Percentiles rank a stretch among this genome's conserved stretches.
phyloP scores from a whole-genome alignment of 2,797 vertebrate species.

The Semotilus atromaculatus region DNA sequence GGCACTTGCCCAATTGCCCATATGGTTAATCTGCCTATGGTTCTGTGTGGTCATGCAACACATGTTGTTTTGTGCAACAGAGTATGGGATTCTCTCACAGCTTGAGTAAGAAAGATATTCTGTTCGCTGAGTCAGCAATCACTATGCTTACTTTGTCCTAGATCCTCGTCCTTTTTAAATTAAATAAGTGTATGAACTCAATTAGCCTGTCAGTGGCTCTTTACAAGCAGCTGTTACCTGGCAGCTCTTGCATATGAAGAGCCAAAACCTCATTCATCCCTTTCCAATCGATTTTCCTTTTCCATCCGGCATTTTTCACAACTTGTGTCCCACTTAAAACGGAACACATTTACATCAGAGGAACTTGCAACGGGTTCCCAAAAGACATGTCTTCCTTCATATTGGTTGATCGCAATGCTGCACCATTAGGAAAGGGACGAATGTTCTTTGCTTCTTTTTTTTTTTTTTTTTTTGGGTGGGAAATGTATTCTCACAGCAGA shows the following conservation, averaged over 20 bases:
- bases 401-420: conserved; percentile 21
- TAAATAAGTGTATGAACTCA: conserved; percentile 17
- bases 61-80: conserved; percentile 3
- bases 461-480: conserved; percentile 8
- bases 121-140: not conserved
- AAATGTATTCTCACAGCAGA: conserved; percentile 33
- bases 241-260: conserved; percentile 16
- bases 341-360: conserved; percentile 17
- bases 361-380: conserved; percentile 23
- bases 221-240: conserved; percentile 39
- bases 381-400: conserved; percentile 21
- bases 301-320: conserved; percentile 4
- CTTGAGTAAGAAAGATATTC: not conserved
- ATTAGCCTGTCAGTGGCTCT: conserved; percentile 30
- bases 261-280: conserved; percentile 21
- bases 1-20: no score
- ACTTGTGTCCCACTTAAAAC: conserved; percentile 22
- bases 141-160: not conserved
- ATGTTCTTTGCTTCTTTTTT: conserved; percentile 22
- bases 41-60: not conserved
- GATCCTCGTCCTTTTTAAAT: not conserved
- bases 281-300: conserved; percentile 16
- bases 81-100: not conserved
- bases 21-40: no score
- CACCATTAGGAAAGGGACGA: not conserved